A percentile compares a stretch with the other conserved stretches of the same genome.
Conservation (phyloP, 2,888 invertebrate genomes). For the Rhingia rostrata region DNA sequence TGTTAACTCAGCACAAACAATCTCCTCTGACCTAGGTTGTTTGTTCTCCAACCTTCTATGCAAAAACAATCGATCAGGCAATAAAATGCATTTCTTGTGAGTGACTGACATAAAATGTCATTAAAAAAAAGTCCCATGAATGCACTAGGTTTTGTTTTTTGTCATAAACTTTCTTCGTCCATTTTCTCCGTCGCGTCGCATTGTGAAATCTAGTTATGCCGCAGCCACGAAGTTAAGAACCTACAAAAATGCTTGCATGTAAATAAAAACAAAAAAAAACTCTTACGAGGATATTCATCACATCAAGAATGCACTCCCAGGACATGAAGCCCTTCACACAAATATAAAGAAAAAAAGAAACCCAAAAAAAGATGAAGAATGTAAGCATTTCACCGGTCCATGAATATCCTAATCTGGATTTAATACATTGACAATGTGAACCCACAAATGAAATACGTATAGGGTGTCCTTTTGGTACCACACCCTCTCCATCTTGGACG, state of each 20-base stretch:
- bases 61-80: too few relatives aligned
- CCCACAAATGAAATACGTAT: constrained; percentile 24
- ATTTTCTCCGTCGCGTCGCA: not conserved
- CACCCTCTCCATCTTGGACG: not conserved
- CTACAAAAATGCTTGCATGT: constrained; percentile 23
- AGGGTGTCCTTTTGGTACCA: not conserved
- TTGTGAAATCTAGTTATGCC: constrained; percentile 6
- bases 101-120: not conserved
- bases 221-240: not conserved
- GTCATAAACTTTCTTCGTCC: constrained; percentile 6
- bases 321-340: too few relatives aligned
- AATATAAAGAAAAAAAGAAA: not conserved
- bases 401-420: constrained; percentile 61
- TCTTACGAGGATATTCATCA: too few relatives aligned
- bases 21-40: too few relatives aligned
- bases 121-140: constrained; percentile 24
- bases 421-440: constrained; percentile 60
- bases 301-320: not conserved
- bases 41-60: too few relatives aligned
- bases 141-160: not conserved
- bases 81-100: too few relatives aligned
- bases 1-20: too few relatives aligned
- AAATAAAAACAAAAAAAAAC: not conserved
- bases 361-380: constrained; percentile 18
- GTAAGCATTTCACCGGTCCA: constrained; percentile 11